Percentiles rank a stretch among this genome's conserved stretches.
Evolutionary conservation across 2,888 invertebrate species (phyloP).

Genomic region (Dasypogon diadema): DNA sequence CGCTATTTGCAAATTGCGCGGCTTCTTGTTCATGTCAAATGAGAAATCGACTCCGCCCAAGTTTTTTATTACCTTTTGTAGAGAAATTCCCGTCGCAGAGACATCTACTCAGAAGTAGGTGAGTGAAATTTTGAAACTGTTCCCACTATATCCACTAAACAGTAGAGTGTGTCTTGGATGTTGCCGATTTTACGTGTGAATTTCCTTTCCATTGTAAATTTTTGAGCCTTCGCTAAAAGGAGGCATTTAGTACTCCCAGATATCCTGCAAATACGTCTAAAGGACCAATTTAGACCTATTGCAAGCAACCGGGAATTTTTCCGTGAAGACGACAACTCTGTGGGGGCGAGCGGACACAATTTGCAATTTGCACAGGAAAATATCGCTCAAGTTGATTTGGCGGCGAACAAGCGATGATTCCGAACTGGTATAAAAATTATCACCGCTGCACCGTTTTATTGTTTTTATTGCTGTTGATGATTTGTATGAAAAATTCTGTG

Average conservation of each 20-base stretch:
- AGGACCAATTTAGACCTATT: too few species aligned
- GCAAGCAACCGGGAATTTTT: too few species aligned
- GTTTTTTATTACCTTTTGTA: constrained; percentile 50
- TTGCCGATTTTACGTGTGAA: neutral
- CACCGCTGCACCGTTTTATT: too few species aligned
- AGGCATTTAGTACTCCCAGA: neutral
- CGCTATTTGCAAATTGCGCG: constrained; percentile 49
- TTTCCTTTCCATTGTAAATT: neutral
- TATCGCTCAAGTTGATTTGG: too few species aligned
- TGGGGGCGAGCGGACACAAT: too few species aligned
- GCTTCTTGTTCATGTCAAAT: constrained; percentile 22
- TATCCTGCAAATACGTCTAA: neutral
- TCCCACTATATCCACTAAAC: neutral
- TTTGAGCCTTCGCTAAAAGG: neutral
- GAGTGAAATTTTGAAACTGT: neutral
- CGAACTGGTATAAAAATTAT: too few species aligned
- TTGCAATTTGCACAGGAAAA: too few species aligned
- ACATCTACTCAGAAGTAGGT: constrained; percentile 23
- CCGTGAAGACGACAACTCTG: too few species aligned
- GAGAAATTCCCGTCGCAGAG: neutral
- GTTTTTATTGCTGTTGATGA: too few species aligned
- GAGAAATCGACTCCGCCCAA: constrained; percentile 55
- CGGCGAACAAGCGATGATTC: too few species aligned
- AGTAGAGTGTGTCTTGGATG: too few species aligned
- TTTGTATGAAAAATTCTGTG: too few species aligned